Evolutionary conservation across 2,113 vertebrate genomes (phyloP).

Genomic region (Sylvilagus bachmani): DNA sequence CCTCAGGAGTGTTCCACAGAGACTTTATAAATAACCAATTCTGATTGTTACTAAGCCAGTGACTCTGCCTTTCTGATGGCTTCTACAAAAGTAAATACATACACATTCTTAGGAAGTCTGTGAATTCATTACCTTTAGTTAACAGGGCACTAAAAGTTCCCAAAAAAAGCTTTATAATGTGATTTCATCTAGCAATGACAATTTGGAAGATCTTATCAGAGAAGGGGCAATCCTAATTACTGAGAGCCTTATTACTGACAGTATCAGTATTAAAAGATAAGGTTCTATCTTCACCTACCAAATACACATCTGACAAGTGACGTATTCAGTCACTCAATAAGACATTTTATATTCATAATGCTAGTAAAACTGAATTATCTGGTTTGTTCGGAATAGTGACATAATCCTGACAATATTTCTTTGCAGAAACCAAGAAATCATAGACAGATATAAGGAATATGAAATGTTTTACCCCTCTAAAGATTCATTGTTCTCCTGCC

Average conservation of each 20-base stretch:
- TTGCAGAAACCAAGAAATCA: constrained; percentile 45
- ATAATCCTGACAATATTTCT: constrained; percentile 31
- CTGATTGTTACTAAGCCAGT: constrained; percentile 37
- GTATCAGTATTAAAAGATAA: constrained; percentile 30
- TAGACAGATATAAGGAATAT: constrained; percentile 17
- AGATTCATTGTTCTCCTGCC: constrained; percentile 15
- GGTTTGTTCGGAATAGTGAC: constrained; percentile 36
- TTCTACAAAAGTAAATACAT: not conserved
- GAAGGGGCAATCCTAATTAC: constrained; percentile 2
- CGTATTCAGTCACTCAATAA: constrained; percentile 33
- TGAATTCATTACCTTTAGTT: not conserved
- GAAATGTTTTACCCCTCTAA: not conserved
- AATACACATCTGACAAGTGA: constrained; percentile 30
- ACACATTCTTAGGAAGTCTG: not conserved
- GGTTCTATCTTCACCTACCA: not conserved
- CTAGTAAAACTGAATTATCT: constrained; percentile 37
- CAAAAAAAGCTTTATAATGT: not conserved
- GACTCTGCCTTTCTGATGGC: not conserved
- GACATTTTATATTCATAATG: not conserved
- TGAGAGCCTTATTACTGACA: constrained; percentile 14
- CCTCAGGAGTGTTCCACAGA: constrained; percentile 40
- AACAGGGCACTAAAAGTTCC: not conserved
- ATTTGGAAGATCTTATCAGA: not conserved
- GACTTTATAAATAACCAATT: constrained; percentile 48
- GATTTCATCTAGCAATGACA: constrained; percentile 27